Conservation (phyloP, 2,888 invertebrate genomes). For the Incurvaria masculella region DNA sequence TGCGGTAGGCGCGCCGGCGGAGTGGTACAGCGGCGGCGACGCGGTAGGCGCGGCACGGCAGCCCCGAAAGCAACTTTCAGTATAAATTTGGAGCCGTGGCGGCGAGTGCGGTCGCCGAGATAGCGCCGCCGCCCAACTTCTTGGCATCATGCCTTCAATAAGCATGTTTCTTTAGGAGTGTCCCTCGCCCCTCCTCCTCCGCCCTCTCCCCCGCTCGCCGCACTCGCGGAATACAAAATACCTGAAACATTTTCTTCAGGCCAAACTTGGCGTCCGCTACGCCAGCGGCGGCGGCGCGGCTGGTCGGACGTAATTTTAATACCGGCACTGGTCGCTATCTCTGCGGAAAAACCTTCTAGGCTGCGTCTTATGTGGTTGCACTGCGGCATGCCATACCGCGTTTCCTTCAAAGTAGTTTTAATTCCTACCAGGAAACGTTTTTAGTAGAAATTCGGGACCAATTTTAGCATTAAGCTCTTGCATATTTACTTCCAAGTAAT, state of each 20-base stretch:
- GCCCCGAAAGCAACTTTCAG: neutral
- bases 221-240: neutral
- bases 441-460: too few relatives aligned
- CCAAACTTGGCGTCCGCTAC: neutral
- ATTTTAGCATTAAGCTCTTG: too few relatives aligned
- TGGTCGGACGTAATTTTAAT: too few relatives aligned
- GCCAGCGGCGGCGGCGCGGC: neutral
- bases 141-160: constrained; percentile 32
- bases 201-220: neutral
- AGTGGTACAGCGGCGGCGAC: too few relatives aligned
- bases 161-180: constrained; percentile 10
- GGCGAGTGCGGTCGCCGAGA: constrained; percentile 22
- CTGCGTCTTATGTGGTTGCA: too few relatives aligned
- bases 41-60: neutral
- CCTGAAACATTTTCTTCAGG: neutral
- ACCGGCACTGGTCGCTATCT: neutral
- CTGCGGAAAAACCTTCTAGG: too few relatives aligned
- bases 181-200: neutral
- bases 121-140: constrained; percentile 34
- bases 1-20: too few relatives aligned
- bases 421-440: too few relatives aligned
- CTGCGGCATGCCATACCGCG: too few relatives aligned
- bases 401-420: too few relatives aligned
- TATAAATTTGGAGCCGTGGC: constrained; percentile 3
- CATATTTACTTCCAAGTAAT: too few relatives aligned